Percentiles rank a stretch among this genome's conserved stretches.
These are phyloP conservation scores for Emydoidea blandingii DNA, from an alignment of 2,797 vertebrate genomes.

Conservation along the genomic window DNA sequence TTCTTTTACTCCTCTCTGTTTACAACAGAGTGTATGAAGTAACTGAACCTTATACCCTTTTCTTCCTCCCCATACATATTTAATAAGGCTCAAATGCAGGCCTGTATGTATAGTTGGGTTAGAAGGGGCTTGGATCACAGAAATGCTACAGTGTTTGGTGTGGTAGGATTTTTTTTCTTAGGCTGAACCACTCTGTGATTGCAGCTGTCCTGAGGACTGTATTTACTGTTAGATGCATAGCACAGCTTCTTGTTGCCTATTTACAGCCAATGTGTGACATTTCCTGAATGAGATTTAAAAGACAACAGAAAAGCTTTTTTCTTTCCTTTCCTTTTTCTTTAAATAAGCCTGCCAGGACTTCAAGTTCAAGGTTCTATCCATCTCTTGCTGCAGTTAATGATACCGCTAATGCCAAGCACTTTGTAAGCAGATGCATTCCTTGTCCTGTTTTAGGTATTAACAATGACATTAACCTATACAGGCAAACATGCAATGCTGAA, in stretches of 20 bases:
- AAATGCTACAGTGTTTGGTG: background rate
- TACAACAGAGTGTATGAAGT: background rate
- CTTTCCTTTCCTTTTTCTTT: background rate
- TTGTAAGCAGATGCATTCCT: too few relatives aligned
- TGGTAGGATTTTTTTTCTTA: background rate
- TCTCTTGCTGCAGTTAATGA: too few relatives aligned
- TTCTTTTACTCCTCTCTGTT: background rate
- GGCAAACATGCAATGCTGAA: background rate
- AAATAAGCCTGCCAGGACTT: background rate
- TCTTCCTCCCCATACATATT: background rate
- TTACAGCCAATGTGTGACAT: background rate
- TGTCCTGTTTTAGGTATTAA: too few relatives aligned
- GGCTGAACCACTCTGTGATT: background rate
- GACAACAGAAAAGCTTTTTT: background rate
- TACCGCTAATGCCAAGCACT: too few relatives aligned
- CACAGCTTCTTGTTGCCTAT: background rate
- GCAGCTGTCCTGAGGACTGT: background rate
- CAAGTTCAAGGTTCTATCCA: background rate
- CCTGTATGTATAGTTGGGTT: accelerated
- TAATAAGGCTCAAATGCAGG: background rate
- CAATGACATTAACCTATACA: too few relatives aligned
- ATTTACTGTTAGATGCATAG: background rate
- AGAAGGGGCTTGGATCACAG: background rate
- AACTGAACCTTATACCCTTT: background rate
- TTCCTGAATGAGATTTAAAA: background rate